Conservation (phyloP, 2,113 vertebrate species). For the Mohoua ochrocephala region DNA sequence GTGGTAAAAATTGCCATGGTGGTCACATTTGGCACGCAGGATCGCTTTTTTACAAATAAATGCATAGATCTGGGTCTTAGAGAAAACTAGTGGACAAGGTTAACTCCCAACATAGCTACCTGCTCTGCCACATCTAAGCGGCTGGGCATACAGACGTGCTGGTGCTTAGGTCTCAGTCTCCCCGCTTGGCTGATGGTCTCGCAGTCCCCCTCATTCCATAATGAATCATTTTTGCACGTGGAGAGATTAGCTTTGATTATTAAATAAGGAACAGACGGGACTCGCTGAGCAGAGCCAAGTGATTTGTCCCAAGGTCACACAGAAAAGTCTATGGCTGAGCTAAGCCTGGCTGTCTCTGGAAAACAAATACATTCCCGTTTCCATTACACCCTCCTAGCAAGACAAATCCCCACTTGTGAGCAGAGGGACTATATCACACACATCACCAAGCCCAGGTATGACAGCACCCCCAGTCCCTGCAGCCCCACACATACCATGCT, state of each 20-base stretch:
- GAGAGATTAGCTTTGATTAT: background rate
- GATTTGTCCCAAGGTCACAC: slow-evolving; percentile 62
- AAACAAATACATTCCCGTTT: background rate
- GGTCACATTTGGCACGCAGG: background rate
- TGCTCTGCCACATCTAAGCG: background rate
- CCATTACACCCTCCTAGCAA: background rate
- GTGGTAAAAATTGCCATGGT: background rate
- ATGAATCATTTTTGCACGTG: background rate
- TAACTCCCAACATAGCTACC: background rate
- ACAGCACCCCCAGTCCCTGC: background rate
- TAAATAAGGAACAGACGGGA: background rate
- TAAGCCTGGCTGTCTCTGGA: background rate
- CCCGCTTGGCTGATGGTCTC: background rate
- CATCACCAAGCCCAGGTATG: background rate
- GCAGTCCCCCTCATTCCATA: background rate
- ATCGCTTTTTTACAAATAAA: background rate
- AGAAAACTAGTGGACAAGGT: background rate
- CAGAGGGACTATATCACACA: background rate
- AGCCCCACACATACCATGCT: background rate
- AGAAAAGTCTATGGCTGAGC: slow-evolving; percentile 4
- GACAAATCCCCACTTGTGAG: background rate
- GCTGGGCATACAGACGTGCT: background rate
- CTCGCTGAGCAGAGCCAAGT: background rate
- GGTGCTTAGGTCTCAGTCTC: background rate
- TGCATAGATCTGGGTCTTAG: background rate